Evolutionary conservation across 2,113 vertebrate genomes (phyloP), one percentile per base, ranked within the genome.

Genomic region (Cygnus atratus): DNA sequence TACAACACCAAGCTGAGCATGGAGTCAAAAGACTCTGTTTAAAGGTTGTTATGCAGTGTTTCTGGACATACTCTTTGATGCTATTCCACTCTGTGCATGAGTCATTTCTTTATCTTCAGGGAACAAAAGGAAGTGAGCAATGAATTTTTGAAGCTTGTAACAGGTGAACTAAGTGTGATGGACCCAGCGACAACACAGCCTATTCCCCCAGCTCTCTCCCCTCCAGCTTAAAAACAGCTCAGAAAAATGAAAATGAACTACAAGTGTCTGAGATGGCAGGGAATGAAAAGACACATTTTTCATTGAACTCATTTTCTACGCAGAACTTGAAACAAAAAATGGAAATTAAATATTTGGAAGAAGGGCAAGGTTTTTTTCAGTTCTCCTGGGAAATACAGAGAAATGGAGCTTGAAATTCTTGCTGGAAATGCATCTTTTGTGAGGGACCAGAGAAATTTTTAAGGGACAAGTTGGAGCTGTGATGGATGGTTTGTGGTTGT

Each of bases 401-500:
- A 93, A 87, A 81, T 65, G 68, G 48, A 94, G 16, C 24, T 86
- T 81, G 78, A 92, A 82, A 14, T 79, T 87, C 71, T 83, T 89
- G 39, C 86, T 91, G 62, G 77, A 96, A 93, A 68, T 84, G 52
- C 37, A 50, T 77, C 43, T 71, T 91, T 68, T 58, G 35, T 82
- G 31, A 78, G 54, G 1, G 1, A 75, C 83, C 48, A 58, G 86
- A 88, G 62, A 92, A 81, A 79, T 88, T 31, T 90, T 75, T 61
- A 93, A 92, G 93, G 77, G 50, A 94, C 58, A 82, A 88, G 88
- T 78, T 88, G 11, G 55, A 92, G 62, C 50, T 62, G 44, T 95
- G 90, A 93, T 81, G 43, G 70, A 96, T 96, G 84, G 62, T 63
- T 96, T 94, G 88, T 91, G 88, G 88, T 84, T 90, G 83, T 79